These are phyloP conservation scores for Drosophila kohkoa DNA, from an alignment of 1,140 invertebrate genomes.

Conservation along the genomic window DNA sequence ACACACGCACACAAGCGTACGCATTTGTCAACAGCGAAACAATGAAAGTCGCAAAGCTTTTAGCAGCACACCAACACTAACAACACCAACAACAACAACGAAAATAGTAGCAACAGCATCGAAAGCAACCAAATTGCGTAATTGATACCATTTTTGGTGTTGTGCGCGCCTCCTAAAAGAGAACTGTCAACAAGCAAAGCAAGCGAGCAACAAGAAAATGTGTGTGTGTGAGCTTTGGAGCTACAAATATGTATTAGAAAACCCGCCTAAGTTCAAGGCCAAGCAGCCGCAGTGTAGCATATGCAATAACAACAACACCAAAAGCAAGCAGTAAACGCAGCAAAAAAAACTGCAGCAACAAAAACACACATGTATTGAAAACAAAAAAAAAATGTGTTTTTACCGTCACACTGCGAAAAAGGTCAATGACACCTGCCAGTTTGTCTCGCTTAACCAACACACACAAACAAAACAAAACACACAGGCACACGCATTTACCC, in stretches of 20 bases:
- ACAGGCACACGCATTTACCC: constrained; percentile 10
- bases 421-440: constrained; percentile 81
- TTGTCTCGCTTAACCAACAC: constrained; percentile 66
- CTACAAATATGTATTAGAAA: constrained; percentile 65
- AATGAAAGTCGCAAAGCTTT: constrained; percentile 42
- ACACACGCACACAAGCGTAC: constrained; percentile 7
- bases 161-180: constrained; percentile 25
- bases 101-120: constrained; percentile 16
- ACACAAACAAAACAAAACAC: constrained; percentile 14
- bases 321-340: constrained; percentile 55
- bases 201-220: constrained; percentile 36
- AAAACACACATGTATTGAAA: constrained; percentile 4
- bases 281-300: constrained; percentile 56
- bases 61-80: constrained; percentile 21
- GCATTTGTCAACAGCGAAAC: constrained; percentile 24
- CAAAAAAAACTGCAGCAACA: constrained; percentile 59
- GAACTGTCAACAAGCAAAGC: constrained; percentile 36
- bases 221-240: constrained; percentile 49
- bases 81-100: constrained; percentile 14
- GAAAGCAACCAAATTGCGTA: constrained; percentile 59
- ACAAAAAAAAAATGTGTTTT: constrained; percentile 60
- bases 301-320: constrained; percentile 49
- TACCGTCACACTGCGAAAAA: constrained; percentile 72
- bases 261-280: constrained; percentile 80
- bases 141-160: constrained; percentile 68